Conservation (phyloP, 2,113 vertebrate genomes). For the Poecile atricapillus region DNA sequence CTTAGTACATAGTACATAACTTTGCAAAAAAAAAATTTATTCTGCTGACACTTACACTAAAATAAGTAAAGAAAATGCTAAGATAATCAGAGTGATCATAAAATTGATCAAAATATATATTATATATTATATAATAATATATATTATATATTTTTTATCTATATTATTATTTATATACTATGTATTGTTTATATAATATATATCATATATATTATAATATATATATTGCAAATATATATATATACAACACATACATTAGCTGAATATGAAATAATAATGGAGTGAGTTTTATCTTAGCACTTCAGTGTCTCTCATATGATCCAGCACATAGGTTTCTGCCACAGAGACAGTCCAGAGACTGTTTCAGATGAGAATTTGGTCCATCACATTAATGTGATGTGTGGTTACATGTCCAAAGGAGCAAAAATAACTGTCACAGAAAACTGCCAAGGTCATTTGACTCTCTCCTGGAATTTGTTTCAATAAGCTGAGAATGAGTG, state of each 20-base stretch:
- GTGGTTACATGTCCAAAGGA: not conserved
- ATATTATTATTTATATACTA: too few species aligned
- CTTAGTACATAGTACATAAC: not conserved
- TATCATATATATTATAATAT: too few species aligned
- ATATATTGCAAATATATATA: not conserved
- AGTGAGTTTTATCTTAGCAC: not conserved
- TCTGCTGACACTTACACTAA: not conserved
- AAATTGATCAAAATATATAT: not conserved
- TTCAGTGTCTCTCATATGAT: not conserved
- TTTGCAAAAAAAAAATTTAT: not conserved
- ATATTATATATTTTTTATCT: too few species aligned
- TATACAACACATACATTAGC: not conserved
- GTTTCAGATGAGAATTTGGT: not conserved
- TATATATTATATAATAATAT: too few species aligned
- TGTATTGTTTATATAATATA: too few species aligned
- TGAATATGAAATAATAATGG: not conserved
- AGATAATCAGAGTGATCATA: not conserved
- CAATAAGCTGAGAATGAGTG: not conserved
- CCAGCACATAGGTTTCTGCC: not conserved
- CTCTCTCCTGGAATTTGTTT: not conserved
- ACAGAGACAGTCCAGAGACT: not conserved
- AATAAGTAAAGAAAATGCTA: not conserved
- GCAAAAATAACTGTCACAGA: not conserved
- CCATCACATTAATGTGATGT: not conserved
- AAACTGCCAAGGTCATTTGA: not conserved